A percentile compares a stretch with the other conserved stretches of the same genome.
phyloP scores from a whole-genome alignment of 2,113 vertebrate genomes.

The Xiphias gladius region DNA sequence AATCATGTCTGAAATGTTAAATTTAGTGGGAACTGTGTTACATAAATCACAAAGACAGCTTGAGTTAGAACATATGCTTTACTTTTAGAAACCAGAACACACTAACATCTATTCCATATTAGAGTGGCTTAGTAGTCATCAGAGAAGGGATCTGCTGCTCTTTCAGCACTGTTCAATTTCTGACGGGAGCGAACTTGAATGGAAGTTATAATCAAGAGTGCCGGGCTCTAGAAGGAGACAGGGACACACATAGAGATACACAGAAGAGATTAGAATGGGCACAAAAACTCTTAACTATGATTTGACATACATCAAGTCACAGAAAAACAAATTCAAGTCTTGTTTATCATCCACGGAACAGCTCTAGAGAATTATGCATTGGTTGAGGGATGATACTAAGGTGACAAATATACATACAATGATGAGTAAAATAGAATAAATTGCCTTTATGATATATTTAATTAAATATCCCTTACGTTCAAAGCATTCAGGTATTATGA shows the following conservation, averaged over 20 bases:
- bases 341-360: background rate
- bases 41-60: background rate
- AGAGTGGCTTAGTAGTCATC: background rate
- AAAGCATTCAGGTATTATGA: constrained; percentile 74
- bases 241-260: constrained; percentile 35
- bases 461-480: constrained; percentile 56
- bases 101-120: background rate
- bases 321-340: background rate
- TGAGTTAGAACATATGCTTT: constrained; percentile 14
- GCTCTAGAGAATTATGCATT: background rate
- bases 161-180: constrained; percentile 75
- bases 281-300: background rate
- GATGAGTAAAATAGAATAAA: background rate
- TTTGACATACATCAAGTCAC: background rate
- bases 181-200: constrained; percentile 62
- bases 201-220: accelerated
- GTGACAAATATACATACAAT: background rate
- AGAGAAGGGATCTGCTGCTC: background rate
- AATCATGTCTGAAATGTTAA: background rate
- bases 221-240: constrained; percentile 67
- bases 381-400: background rate
- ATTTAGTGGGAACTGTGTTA: background rate
- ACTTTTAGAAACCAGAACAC: background rate
- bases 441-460: background rate
- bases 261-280: constrained; percentile 22